These are phyloP conservation scores for Barbus barbus DNA, from an alignment of 2,113 vertebrate species.

Conservation along the genomic window DNA sequence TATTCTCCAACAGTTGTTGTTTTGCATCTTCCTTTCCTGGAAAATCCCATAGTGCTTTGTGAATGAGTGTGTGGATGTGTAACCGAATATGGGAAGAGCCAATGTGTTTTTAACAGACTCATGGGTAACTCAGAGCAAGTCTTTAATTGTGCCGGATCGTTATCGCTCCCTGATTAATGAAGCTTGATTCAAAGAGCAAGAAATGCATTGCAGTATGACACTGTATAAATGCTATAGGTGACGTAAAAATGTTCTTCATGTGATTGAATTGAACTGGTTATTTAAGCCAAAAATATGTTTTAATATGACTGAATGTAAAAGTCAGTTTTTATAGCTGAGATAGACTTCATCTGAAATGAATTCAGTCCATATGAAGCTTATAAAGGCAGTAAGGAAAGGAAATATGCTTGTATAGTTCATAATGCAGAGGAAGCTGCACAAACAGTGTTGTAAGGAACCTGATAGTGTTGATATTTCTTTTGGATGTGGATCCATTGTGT, in stretches of 20 bases:
- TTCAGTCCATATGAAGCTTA: not conserved
- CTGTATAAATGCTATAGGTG: no score
- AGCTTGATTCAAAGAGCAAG: not conserved
- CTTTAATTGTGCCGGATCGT: not conserved
- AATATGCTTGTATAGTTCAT: not conserved
- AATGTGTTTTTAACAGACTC: no score
- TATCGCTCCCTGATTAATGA: not conserved
- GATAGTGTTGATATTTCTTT: not conserved
- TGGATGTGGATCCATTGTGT: no score
- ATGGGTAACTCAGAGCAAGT: not conserved
- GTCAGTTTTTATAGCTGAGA: not conserved
- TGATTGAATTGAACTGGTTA: not conserved
- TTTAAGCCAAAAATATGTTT: not conserved
- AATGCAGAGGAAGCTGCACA: not conserved
- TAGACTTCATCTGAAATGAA: not conserved
- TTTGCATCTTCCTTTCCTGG: slow-evolving; percentile 36
- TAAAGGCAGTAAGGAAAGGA: not conserved
- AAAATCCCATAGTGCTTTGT: not conserved
- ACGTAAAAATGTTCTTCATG: not conserved
- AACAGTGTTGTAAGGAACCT: not conserved
- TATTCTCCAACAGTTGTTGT: not conserved
- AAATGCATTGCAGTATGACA: no score
- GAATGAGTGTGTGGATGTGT: slow-evolving; percentile 2
- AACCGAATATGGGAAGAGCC: not conserved
- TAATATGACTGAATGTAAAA: not conserved